phyloP scores from a whole-genome alignment of 2,113 vertebrate species.

The Atractosteus spatula region DNA sequence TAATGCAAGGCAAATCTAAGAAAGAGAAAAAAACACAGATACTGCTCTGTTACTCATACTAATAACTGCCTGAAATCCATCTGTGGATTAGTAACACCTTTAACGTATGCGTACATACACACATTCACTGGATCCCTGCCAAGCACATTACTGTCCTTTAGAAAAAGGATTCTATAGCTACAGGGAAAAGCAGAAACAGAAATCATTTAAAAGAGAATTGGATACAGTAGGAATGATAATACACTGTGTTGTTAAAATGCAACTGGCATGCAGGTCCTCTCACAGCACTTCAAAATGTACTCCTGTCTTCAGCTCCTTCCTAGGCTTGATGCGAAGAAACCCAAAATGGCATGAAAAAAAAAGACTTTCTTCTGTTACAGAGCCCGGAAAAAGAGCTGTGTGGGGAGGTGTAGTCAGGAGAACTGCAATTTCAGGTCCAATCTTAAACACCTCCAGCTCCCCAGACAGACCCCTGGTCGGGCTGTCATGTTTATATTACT shows the following conservation, averaged over 20 bases:
- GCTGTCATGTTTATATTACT: constrained; percentile 48
- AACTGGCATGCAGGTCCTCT: constrained; percentile 78
- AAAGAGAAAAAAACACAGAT: constrained; percentile 22
- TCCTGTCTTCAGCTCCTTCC: constrained; percentile 79
- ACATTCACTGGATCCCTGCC: constrained; percentile 66
- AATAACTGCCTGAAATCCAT: too few relatives aligned
- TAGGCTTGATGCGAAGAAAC: constrained; percentile 56
- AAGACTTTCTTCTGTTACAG: constrained; percentile 64
- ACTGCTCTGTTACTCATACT: constrained; percentile 37
- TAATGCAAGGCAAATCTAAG: constrained; percentile 23
- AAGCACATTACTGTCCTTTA: constrained; percentile 71
- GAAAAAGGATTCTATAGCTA: constrained; percentile 80
- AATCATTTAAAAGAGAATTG: constrained; percentile 87
- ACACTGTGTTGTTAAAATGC: constrained; percentile 82
- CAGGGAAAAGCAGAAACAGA: constrained; percentile 75
- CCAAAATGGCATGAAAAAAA: constrained; percentile 53
- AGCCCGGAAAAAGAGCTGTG: constrained; percentile 28
- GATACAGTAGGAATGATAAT: constrained; percentile 81
- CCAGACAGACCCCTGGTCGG: constrained; percentile 43
- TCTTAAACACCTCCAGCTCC: constrained; percentile 61
- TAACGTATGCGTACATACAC: constrained; percentile 51
- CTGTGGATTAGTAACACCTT: constrained; percentile 65
- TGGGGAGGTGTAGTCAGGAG: constrained; percentile 53
- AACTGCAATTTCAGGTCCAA: constrained; percentile 66
- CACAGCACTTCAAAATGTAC: constrained; percentile 72